Evolutionary conservation across 2,113 vertebrate genomes (phyloP), one percentile per base, ranked within the genome.

Genomic region (Propithecus coquereli): DNA sequence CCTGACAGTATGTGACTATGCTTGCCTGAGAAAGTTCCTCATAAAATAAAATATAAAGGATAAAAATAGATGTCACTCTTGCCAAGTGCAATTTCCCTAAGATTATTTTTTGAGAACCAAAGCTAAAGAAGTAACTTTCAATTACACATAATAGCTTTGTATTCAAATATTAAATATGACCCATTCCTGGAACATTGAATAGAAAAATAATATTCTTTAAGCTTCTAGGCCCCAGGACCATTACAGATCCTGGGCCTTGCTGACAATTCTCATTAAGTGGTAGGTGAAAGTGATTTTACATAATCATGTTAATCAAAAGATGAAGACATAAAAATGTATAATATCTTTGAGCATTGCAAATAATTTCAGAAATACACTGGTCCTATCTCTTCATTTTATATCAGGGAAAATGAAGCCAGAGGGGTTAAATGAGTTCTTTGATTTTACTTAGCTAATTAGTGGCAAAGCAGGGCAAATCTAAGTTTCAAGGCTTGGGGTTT

Each of bases 241-340:
- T 47, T 93, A 37, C 50, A 68, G 88, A 92, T 70, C 8, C 59
- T 63, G 12, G 81, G 57, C 52, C 57, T 96, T 85, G 34, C 30
- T 89, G 61, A 45, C 1, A 34, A 82, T 52, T 95, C 65, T 91
- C 32, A 74, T 79, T 91, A 97, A 94, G 59, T 59, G 25, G 50
- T 45, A 81, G 86, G 40, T 18, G 43, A 95, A 96, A 70, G 66
- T 95, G 90, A 93, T 89, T 96, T 94, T 83, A 89, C 65, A 94
- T 91, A 94, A 96, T 94, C 86, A 95, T 82, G 79, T 91, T 94
- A 96, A 94, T 91, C 27, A 96, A 88, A 95, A 95, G 61, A 91
- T 91, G 34, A 83, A 96, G 91, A 89, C 94, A 63, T 93, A 80
- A 90, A 83, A 96, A 93, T 93, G 6, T 86, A 43, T 94, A 89